Conservation (phyloP, 2,888 invertebrate genomes). For the Junonia oenone region DNA sequence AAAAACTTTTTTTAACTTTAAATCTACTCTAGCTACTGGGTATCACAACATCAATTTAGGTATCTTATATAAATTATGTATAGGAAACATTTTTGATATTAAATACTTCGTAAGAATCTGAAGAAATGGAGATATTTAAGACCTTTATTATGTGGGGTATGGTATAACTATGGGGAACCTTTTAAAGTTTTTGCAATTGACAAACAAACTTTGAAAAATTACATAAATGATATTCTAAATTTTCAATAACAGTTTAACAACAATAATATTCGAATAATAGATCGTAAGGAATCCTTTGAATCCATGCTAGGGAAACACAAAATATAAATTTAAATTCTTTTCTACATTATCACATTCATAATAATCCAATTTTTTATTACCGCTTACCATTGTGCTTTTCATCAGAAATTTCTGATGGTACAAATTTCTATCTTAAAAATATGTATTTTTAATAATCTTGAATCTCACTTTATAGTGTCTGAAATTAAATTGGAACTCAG, state of each 20-base stretch:
- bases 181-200: background rate
- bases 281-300: background rate
- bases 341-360: background rate
- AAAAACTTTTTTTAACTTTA: background rate
- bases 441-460: background rate
- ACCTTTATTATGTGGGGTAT: background rate
- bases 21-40: conserved; percentile 22
- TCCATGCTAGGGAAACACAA: background rate
- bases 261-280: background rate
- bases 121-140: background rate
- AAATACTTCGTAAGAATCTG: background rate
- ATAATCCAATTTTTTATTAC: background rate
- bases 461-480: background rate
- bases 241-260: background rate
- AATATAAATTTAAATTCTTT: background rate
- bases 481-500: background rate
- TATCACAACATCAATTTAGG: conserved; percentile 26
- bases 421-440: background rate
- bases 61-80: conserved; percentile 8
- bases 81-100: background rate
- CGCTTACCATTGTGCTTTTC: conserved; percentile 10
- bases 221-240: background rate
- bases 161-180: background rate
- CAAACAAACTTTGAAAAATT: background rate
- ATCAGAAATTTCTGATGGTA: background rate